These are phyloP conservation scores for Lepisosteus oculatus DNA, from an alignment of 2,113 vertebrate species.

Conservation along the genomic window DNA sequence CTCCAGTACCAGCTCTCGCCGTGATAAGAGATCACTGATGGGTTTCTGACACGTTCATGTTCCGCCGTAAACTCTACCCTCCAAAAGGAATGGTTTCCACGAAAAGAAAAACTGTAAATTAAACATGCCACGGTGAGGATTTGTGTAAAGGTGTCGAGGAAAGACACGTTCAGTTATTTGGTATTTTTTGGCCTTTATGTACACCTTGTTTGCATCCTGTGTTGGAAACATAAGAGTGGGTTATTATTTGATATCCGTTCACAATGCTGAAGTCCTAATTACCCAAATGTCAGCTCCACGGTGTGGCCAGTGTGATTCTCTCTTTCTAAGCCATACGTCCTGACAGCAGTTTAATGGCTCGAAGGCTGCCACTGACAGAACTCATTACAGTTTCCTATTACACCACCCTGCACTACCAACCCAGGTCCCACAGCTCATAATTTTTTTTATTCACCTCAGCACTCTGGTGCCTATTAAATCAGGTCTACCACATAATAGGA, in stretches of 20 bases:
- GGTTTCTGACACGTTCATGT: neutral
- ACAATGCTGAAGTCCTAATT: constrained; percentile 27
- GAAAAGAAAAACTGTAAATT: too few relatives aligned
- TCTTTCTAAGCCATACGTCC: constrained; percentile 9
- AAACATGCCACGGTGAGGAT: too few relatives aligned
- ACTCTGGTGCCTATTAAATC: constrained; percentile 7
- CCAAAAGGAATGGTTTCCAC: too few relatives aligned
- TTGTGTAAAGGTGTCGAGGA: neutral
- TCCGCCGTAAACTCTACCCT: too few relatives aligned
- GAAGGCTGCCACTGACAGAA: constrained; percentile 15
- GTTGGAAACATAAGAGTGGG: constrained; percentile 25
- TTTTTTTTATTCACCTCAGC: constrained; percentile 10
- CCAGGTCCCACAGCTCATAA: constrained; percentile 4
- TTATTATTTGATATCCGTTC: constrained; percentile 11
- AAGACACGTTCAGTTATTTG: neutral
- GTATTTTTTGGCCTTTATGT: constrained; percentile 3
- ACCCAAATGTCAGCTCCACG: constrained; percentile 12
- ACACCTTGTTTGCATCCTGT: constrained; percentile 15
- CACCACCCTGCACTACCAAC: neutral
- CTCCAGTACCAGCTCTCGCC: neutral
- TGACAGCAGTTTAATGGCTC: constrained; percentile 20
- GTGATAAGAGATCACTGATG: constrained; percentile 9
- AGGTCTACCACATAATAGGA: neutral
- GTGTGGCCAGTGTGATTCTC: neutral
- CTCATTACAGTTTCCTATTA: constrained; percentile 15